Conservation (phyloP, 53 echinoderm and acorn worm genomes). For the Arbacia lixula region DNA sequence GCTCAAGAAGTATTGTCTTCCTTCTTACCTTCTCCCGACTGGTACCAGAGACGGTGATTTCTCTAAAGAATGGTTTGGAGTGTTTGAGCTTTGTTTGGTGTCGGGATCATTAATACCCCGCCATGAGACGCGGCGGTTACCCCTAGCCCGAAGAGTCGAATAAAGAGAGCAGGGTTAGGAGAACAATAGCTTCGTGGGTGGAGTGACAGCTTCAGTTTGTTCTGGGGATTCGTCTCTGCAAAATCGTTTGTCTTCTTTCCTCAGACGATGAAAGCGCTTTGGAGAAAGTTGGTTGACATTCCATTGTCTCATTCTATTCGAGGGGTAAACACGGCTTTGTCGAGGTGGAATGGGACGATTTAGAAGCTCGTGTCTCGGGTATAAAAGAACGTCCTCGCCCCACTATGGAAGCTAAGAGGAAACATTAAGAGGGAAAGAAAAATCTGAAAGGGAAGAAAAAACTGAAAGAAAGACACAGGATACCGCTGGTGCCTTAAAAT, state of each 20-base stretch:
- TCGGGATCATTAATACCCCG: slow-evolving; percentile 52
- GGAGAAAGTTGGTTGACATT: slow-evolving; percentile 45
- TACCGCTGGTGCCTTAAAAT: no score
- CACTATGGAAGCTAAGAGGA: neutral
- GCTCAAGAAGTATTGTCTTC: slow-evolving; percentile 32
- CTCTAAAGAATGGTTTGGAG: slow-evolving; percentile 44
- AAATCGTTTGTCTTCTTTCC: slow-evolving; percentile 63
- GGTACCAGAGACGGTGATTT: slow-evolving; percentile 11
- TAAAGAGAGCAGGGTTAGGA: neutral
- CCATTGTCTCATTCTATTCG: slow-evolving; percentile 42
- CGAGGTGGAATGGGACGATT: slow-evolving; percentile 4
- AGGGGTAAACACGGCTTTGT: slow-evolving; percentile 30
- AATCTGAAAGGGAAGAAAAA: neutral
- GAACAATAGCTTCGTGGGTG: slow-evolving; percentile 53
- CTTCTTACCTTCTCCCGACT: slow-evolving; percentile 11
- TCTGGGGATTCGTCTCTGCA: slow-evolving; percentile 25
- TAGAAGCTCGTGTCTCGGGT: no score
- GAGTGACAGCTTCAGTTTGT: slow-evolving; percentile 46
- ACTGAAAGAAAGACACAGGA: no score
- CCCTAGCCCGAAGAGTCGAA: neutral
- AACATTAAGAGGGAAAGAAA: neutral
- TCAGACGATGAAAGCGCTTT: slow-evolving; percentile 5
- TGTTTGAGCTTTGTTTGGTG: slow-evolving; percentile 46
- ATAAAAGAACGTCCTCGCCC: no score
- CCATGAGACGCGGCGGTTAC: slow-evolving; percentile 3